Percentiles rank a stretch among this genome's conserved stretches.
phyloP scores from a whole-genome alignment of 2,888 invertebrate species.

The Tricholauxania praeusta region DNA sequence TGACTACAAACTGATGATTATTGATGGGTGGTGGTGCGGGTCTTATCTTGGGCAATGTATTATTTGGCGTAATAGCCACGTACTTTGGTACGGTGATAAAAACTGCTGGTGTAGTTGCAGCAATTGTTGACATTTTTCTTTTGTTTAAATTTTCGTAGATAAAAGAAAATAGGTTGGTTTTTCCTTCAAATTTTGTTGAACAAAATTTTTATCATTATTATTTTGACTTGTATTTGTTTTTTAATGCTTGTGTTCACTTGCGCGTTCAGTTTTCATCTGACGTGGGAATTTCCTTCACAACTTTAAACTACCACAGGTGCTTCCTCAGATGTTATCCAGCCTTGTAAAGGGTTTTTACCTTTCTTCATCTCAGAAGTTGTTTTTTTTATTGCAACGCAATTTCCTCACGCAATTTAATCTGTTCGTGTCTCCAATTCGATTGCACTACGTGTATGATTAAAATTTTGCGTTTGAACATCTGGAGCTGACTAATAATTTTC shows the following conservation, averaged over 20 bases:
- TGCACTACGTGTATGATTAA: background rate
- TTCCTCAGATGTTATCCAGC: conserved; percentile 41
- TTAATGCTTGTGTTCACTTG: conserved; percentile 32
- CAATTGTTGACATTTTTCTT: conserved; percentile 51
- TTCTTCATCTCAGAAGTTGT: conserved; percentile 53
- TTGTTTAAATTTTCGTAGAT: background rate
- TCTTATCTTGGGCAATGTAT: conserved; percentile 55
- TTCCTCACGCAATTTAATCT: conserved; percentile 52
- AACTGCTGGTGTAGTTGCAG: conserved; percentile 54
- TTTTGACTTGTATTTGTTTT: conserved; percentile 10
- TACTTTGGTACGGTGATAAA: conserved; percentile 64
- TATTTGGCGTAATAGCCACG: conserved; percentile 59
- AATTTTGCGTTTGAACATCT: conserved; percentile 1
- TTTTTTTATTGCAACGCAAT: conserved; percentile 44
- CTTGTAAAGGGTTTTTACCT: conserved; percentile 44
- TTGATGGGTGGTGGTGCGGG: conserved; percentile 48
- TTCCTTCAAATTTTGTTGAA: background rate
- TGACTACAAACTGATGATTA: conserved; percentile 1
- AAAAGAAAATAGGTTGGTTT: background rate
- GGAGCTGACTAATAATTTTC: conserved; percentile 16
- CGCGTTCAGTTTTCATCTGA: conserved; percentile 38
- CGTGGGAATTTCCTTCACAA: conserved; percentile 16
- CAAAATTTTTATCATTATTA: conserved; percentile 5
- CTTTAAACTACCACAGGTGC: conserved; percentile 17
- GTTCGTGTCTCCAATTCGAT: conserved; percentile 18